phyloP scores from a whole-genome alignment of 1,140 invertebrate species.

The Zaprionus ornatus region DNA sequence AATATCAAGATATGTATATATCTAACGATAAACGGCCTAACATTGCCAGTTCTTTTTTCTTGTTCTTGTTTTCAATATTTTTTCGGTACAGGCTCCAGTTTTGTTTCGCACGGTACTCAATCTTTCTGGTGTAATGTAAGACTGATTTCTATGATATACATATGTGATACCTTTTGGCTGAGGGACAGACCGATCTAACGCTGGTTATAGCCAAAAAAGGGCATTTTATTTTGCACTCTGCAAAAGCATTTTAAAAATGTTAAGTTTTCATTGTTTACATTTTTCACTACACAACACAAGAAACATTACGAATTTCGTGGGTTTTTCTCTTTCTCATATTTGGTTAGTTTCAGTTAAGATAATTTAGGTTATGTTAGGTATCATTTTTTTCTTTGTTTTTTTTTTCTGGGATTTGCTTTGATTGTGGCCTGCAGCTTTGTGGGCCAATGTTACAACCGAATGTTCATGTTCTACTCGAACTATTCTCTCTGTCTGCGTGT shows the following conservation, averaged over 20 bases:
- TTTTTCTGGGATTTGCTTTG: slow-evolving; percentile 31
- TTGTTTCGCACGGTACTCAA: background rate
- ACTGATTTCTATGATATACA: too few relatives aligned
- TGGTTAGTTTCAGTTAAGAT: slow-evolving; percentile 11
- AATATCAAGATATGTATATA: slow-evolving; percentile 1
- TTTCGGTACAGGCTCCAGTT: background rate
- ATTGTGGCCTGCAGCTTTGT: slow-evolving; percentile 39
- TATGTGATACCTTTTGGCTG: background rate
- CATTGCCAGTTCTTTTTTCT: background rate
- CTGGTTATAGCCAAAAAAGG: background rate
- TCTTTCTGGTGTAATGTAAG: too few relatives aligned
- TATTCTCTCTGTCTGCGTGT: slow-evolving; percentile 18
- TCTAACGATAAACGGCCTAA: background rate
- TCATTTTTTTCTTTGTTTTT: background rate
- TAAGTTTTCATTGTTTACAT: background rate
- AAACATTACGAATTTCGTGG: slow-evolving; percentile 32
- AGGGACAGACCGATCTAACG: background rate
- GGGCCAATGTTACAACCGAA: slow-evolving; percentile 52
- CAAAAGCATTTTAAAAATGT: background rate
- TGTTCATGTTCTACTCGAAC: slow-evolving; percentile 45
- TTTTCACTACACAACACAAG: slow-evolving; percentile 41
- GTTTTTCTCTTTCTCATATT: slow-evolving; percentile 13
- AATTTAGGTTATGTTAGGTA: slow-evolving; percentile 8
- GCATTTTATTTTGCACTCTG: background rate
- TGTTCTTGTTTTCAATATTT: background rate